A percentile compares a stretch with the other conserved stretches of the same genome.
Evolutionary conservation across 2,113 vertebrate genomes (phyloP).

Genomic region (Conger conger): DNA sequence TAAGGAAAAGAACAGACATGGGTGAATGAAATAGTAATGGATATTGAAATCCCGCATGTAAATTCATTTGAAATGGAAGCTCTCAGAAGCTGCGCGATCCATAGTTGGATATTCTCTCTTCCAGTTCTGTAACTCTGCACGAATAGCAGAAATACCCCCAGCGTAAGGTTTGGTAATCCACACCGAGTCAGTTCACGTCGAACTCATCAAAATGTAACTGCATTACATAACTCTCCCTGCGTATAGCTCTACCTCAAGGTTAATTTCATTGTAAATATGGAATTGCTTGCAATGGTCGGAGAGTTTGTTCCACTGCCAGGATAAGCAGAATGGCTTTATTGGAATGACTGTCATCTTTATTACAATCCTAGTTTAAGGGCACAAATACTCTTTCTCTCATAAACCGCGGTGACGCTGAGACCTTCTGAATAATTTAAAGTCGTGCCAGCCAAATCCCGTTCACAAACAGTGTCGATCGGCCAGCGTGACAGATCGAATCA

Average conservation of each 20-base stretch:
- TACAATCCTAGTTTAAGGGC: background rate
- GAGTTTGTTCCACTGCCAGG: background rate
- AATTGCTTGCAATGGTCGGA: background rate
- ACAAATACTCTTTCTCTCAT: background rate
- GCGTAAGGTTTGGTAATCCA: background rate
- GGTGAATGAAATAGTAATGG: slow-evolving; percentile 3
- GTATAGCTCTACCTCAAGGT: background rate
- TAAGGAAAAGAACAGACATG: background rate
- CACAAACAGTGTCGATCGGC: background rate
- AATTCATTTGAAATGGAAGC: slow-evolving; percentile 10
- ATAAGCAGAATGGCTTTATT: background rate
- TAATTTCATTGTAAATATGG: background rate
- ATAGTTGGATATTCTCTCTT: background rate
- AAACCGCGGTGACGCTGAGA: background rate
- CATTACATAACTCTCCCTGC: background rate
- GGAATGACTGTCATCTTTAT: background rate
- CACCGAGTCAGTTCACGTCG: background rate
- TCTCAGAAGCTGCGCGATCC: slow-evolving; percentile 5
- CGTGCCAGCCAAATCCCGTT: background rate
- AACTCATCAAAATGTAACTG: background rate
- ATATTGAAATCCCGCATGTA: background rate
- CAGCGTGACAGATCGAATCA: background rate
- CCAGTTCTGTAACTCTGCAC: background rate
- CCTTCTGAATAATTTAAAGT: background rate
- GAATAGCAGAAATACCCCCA: background rate